These are phyloP conservation scores for Corvus moneduloides DNA, from an alignment of 2,113 vertebrate genomes.

Conservation along the genomic window DNA sequence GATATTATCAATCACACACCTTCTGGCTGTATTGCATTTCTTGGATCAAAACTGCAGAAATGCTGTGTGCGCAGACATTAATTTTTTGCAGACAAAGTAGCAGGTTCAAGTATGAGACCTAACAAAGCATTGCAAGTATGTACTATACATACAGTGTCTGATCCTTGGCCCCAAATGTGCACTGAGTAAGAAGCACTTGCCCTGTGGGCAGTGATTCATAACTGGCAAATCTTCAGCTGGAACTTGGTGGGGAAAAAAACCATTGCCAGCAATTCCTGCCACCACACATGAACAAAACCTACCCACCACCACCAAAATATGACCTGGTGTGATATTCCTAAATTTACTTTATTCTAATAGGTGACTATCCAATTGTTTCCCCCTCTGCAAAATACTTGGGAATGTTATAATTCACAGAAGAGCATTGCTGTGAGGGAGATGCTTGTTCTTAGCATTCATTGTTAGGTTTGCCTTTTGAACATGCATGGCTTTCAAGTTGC, in stretches of 20 bases:
- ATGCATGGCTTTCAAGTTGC: neutral
- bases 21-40: neutral
- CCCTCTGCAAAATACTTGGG: neutral
- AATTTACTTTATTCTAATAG: neutral
- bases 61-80: neutral
- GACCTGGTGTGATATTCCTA: neutral
- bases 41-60: neutral
- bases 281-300: neutral
- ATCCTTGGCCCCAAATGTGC: neutral
- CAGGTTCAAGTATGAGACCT: neutral
- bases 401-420: neutral
- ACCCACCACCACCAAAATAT: neutral
- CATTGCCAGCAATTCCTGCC: neutral
- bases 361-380: neutral
- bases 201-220: neutral
- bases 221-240: neutral
- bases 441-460: neutral
- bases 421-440: neutral
- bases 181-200: neutral
- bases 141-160: neutral
- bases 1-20: rapidly evolving
- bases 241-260: rapidly evolving
- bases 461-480: neutral
- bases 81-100: neutral
- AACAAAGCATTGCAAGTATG: neutral